Base-by-base conservation (phyloP, 1,140 invertebrate genomes). In the Neoseiulus cucumeris region DNA sequence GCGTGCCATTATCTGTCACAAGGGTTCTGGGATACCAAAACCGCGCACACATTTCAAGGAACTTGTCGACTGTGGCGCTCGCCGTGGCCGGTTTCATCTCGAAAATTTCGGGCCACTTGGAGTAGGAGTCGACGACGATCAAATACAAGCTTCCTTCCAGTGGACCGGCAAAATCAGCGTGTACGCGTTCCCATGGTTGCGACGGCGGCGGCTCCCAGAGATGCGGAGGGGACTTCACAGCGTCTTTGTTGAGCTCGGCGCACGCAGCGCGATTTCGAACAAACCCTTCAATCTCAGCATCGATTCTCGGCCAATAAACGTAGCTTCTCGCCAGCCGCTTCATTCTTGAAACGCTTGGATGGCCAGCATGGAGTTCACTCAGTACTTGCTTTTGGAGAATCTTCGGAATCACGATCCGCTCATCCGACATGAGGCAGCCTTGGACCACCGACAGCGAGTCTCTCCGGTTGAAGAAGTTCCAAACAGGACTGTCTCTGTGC, bases 101-200 rank as follows among this genome's bases (percentile, higher is more conserved):
- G 33, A 39, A 12, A 1, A 78, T 70, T 69, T 78, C 74, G 20
- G 74, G 68, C 74, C 74, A 79, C 68, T 75, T 76, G 0, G 73
- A 74, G 66, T 72, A 74, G 0, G 75, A 65, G 70, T 80, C 79
- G 0, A 75, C 70, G 2, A 77, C 66, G 28, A 79, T 71, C 9
- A 79, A 65, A 66, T 75, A 79, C 67, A 69, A 72, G 64, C 72
- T 67, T 0, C 70, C 70, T 41, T 72, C 44, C 44, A 76, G 74
- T n/a, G 74, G 77, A 7, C 77, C 76, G 2, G 75, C 75, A 69
- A 76, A 80, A 69, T 80, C 80, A 0, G 77, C 70, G 67, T 81
- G 78, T 0, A 80, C 45, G 59, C 78, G 68, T 18, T 74, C 68
- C 75, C 77, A 80, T 1, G 75, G 76, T 47, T 65, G 70, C 20